Percentiles rank a stretch among this genome's conserved stretches.
phyloP scores from a whole-genome alignment of 2,888 invertebrate genomes.

The Callyntrura sp. region DNA sequence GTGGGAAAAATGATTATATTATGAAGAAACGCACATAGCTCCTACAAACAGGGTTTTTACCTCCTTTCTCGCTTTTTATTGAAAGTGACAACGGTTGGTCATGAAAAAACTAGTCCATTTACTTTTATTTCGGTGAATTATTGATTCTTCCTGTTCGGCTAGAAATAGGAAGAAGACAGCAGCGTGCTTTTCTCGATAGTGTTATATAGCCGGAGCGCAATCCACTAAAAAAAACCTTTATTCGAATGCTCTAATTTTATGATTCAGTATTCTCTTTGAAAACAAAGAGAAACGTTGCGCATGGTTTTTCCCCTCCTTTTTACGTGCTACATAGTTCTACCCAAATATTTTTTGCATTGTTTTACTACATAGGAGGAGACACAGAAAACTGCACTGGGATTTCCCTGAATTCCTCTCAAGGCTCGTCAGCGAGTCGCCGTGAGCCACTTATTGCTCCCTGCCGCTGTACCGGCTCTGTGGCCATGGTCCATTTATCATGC shows the following conservation, averaged over 20 bases:
- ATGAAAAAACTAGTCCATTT: slow-evolving; percentile 42
- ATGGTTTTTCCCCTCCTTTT: not conserved
- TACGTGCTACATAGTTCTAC: not conserved
- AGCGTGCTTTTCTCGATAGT: not conserved
- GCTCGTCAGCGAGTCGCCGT: slow-evolving; percentile 67
- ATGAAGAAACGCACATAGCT: slow-evolving; percentile 3
- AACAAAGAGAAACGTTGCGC: slow-evolving; percentile 6
- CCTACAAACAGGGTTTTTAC: not conserved
- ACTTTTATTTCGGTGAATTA: slow-evolving; percentile 38
- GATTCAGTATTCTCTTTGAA: slow-evolving; percentile 45
- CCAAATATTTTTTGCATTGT: not conserved
- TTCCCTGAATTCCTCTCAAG: slow-evolving; percentile 51
- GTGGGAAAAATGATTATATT: slow-evolving; percentile 43
- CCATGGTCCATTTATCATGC: slow-evolving; percentile 86
- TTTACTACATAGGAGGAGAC: slow-evolving; percentile 75
- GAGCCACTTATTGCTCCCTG: slow-evolving; percentile 86
- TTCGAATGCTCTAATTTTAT: slow-evolving; percentile 27
- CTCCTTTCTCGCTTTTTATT: slow-evolving; percentile 7
- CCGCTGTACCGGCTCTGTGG: slow-evolving; percentile 86
- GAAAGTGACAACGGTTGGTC: not conserved
- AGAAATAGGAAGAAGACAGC: too few relatives aligned
- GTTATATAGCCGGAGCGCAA: not conserved
- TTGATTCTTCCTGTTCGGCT: slow-evolving; percentile 38
- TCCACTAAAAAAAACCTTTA: too few relatives aligned
- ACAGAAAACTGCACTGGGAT: slow-evolving; percentile 45